A percentile compares a stretch with the other conserved stretches of the same genome.
These are phyloP conservation scores for Thumatha senex DNA, from an alignment of 2,888 invertebrate genomes.

Conservation along the genomic window DNA sequence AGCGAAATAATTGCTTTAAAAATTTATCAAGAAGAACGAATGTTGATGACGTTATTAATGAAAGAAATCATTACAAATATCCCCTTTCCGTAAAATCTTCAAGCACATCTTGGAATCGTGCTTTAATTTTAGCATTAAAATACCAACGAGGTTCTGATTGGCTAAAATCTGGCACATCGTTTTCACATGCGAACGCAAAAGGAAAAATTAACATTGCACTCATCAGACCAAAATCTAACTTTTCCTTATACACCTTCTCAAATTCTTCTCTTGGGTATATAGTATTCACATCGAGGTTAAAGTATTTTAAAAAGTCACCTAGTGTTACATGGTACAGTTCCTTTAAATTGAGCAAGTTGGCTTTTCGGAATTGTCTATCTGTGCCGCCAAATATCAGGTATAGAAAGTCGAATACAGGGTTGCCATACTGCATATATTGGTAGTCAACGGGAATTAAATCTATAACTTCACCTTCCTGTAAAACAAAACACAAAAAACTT, in stretches of 20 bases:
- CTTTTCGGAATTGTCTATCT: conserved; percentile 49
- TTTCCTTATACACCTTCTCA: conserved; percentile 42
- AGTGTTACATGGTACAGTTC: conserved; percentile 47
- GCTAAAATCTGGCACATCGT: conserved; percentile 39
- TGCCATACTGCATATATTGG: conserved; percentile 48
- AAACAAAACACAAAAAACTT: too few species aligned
- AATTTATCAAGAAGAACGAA: too few species aligned
- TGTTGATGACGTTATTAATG: too few species aligned
- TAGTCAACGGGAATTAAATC: conserved; percentile 54
- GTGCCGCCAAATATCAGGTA: conserved; percentile 50
- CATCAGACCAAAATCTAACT: conserved; percentile 48
- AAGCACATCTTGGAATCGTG: conserved; percentile 39
- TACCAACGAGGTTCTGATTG: conserved; percentile 20
- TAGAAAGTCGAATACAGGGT: conserved; percentile 49
- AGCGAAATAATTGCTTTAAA: too few species aligned
- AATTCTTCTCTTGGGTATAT: conserved; percentile 46
- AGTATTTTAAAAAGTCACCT: conserved; percentile 42
- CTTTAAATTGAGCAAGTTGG: conserved; percentile 47
- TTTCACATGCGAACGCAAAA: conserved; percentile 44
- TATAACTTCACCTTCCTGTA: conserved; percentile 44
- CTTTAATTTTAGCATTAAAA: conserved; percentile 31
- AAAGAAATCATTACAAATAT: neutral
- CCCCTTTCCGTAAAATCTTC: conserved; percentile 37
- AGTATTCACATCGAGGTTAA: conserved; percentile 41
- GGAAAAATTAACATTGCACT: conserved; percentile 31